Base-by-base conservation (phyloP, 1,140 invertebrate species). In the Drosophila kohkoa region DNA sequence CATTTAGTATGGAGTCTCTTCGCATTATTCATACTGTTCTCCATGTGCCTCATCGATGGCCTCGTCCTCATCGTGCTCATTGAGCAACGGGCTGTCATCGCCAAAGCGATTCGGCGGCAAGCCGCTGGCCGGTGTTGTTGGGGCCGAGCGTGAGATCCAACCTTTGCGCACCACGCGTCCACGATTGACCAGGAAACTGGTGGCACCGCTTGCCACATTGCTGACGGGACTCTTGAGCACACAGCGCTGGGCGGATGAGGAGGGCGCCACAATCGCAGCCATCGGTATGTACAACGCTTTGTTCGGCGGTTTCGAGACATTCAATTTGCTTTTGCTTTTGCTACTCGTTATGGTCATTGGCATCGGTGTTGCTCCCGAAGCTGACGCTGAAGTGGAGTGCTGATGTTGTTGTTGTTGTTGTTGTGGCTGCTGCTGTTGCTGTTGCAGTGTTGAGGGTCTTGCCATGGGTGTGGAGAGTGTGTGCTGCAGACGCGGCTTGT, bases 81-180 rank as follows among this genome's bases (percentile, higher is more conserved):
- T 91, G 1, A 93, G 82, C 60, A 95, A 75, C 0, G 95, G 95
- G 90, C 95, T 95, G 45, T 94, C 94, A 73, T 95, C 95, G 41
- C 93, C 93, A n/a, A 95, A 63, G 0, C 87, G 76, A 35, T 92
- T 93, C 30, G 93, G 93, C 51, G 93, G 94, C 68, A 93, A 92
- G 20, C 90, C 90, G 35, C 93, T 94, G 80, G 93, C 94, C 0
- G 96, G 96, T 0, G 96, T 97, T 2, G 95, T 96, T 0, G 96
- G 96, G 0, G 96, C 96, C 1, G 96, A 96, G 15, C 95, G 93
- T 0, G 96, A 96, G 10, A 95, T 82, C 95, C 95, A 96, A 41
- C 94, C 93, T 82, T 93, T 94, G 54, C 92, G 86, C 30, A 78
- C 79, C 52, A 73, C 82, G 11, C 69, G 79, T 1, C 71, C 81